phyloP scores from a whole-genome alignment of 2,888 invertebrate genomes.

The Sceliomorpha sp. region DNA sequence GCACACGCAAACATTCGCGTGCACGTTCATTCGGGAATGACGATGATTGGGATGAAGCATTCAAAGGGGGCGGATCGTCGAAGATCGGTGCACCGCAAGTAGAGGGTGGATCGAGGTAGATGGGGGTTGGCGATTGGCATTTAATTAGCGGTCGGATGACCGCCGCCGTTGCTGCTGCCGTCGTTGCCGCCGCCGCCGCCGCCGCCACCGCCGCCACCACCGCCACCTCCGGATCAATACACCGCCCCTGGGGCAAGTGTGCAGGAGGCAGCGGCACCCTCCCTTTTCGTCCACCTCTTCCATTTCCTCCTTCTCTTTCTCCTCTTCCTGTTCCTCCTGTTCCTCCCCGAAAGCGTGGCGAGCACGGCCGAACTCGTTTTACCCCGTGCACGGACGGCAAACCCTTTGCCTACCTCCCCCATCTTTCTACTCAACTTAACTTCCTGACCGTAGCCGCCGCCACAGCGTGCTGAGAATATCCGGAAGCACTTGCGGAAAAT shows the following conservation, averaged over 20 bases:
- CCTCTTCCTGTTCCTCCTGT: conserved; percentile 42
- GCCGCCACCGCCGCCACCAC: conserved; percentile 40
- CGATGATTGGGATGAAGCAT: conserved; percentile 53
- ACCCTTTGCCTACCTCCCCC: conserved; percentile 52
- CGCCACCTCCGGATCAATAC: conserved; percentile 80
- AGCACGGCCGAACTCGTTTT: conserved; percentile 29
- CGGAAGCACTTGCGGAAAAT: conserved; percentile 75
- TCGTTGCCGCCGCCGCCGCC: conserved; percentile 67
- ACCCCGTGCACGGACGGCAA: conserved; percentile 42
- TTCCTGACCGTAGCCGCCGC: conserved; percentile 67
- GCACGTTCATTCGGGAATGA: conserved; percentile 39
- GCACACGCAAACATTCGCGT: conserved; percentile 22
- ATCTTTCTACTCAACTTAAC: conserved; percentile 69
- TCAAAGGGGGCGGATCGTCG: conserved; percentile 69
- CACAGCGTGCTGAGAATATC: conserved; percentile 73
- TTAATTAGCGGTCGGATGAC: conserved; percentile 80
- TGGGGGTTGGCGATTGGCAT: conserved; percentile 79
- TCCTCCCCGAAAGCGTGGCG: too few species aligned
- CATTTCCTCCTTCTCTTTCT: conserved; percentile 46
- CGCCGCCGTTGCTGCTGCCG: conserved; percentile 66
- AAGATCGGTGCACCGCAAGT: conserved; percentile 65
- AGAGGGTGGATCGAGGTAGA: conserved; percentile 72
- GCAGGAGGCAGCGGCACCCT: conserved; percentile 75
- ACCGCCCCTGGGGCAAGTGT: conserved; percentile 77
- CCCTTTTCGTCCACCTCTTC: conserved; percentile 59